phyloP scores from a whole-genome alignment of 23 tunicate genomes.

The Clavelina lepadiformis region DNA sequence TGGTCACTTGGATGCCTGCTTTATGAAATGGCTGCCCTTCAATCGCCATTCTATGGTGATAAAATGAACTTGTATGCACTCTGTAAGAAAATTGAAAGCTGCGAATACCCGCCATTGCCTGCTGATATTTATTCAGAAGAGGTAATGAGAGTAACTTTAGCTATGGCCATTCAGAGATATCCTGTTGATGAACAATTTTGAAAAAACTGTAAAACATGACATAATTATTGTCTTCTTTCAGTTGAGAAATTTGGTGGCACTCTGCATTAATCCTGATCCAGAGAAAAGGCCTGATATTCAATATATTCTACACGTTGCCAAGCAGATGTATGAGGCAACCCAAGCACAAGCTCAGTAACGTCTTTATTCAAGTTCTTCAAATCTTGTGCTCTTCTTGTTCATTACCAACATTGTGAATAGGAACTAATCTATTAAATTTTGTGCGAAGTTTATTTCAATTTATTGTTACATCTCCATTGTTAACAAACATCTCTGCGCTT shows the following conservation, averaged over 20 bases:
- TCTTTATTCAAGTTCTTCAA: background rate
- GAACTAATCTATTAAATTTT: background rate
- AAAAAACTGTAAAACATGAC: background rate
- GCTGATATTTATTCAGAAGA: slow-evolving; percentile 89
- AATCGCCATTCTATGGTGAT: slow-evolving; percentile 97
- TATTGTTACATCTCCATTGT: too few species aligned
- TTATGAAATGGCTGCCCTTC: slow-evolving; percentile 97
- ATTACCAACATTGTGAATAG: background rate
- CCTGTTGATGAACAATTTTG: background rate
- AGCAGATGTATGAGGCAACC: slow-evolving; percentile 52
- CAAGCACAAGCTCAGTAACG: slow-evolving; percentile 16
- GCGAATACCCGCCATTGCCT: slow-evolving; percentile 98
- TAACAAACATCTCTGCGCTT: too few species aligned
- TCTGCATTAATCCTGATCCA: slow-evolving; percentile 95
- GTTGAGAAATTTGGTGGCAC: slow-evolving; percentile 77
- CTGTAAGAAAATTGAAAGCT: slow-evolving; percentile 96
- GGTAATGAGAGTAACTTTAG: too few species aligned
- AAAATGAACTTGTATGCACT: slow-evolving; percentile 95
- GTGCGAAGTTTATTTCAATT: too few species aligned
- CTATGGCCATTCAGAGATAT: too few species aligned
- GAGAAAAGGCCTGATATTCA: slow-evolving; percentile 81
- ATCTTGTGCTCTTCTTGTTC: background rate
- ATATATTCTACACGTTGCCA: slow-evolving; percentile 57
- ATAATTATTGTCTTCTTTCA: slow-evolving; percentile 19
- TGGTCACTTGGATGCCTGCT: slow-evolving; percentile 98